Conservation (phyloP, 2,888 invertebrate species). For the Therioaphis trifolii region DNA sequence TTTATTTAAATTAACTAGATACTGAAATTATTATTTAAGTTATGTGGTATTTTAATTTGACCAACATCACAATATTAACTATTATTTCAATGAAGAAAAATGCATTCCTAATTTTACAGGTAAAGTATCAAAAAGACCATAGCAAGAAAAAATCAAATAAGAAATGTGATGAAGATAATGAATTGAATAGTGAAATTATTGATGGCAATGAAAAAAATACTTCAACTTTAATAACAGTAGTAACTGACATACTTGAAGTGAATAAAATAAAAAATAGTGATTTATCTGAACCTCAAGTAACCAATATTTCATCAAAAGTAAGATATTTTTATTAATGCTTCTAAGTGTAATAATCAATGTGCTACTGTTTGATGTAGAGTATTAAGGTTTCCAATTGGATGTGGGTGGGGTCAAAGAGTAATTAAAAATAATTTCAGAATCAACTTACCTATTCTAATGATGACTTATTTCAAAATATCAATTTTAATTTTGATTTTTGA, state of each 20-base stretch:
- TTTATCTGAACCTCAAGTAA: background rate
- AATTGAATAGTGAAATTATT: background rate
- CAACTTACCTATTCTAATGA: too few relatives aligned
- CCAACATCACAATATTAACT: too few relatives aligned
- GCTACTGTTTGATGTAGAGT: too few relatives aligned
- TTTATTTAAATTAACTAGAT: too few relatives aligned
- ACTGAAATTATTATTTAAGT: too few relatives aligned
- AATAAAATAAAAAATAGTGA: background rate
- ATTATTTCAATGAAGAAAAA: too few relatives aligned
- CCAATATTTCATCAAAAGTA: constrained; percentile 9
- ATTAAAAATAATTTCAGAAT: too few relatives aligned
- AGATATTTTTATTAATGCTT: background rate
- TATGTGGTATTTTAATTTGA: too few relatives aligned
- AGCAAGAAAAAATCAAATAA: background rate
- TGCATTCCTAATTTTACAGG: background rate
- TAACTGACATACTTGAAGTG: background rate
- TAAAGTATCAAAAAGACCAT: background rate
- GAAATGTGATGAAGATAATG: background rate
- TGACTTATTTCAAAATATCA: too few relatives aligned
- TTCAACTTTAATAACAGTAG: background rate
- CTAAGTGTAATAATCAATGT: too few relatives aligned
- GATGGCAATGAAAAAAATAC: background rate
- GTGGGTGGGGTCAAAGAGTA: too few relatives aligned
- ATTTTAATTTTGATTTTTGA: background rate
- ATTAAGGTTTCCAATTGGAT: too few relatives aligned